Percentiles rank a stretch among this genome's conserved stretches.
phyloP scores from a whole-genome alignment of 1,140 invertebrate species.

The Drosophila orosa region DNA sequence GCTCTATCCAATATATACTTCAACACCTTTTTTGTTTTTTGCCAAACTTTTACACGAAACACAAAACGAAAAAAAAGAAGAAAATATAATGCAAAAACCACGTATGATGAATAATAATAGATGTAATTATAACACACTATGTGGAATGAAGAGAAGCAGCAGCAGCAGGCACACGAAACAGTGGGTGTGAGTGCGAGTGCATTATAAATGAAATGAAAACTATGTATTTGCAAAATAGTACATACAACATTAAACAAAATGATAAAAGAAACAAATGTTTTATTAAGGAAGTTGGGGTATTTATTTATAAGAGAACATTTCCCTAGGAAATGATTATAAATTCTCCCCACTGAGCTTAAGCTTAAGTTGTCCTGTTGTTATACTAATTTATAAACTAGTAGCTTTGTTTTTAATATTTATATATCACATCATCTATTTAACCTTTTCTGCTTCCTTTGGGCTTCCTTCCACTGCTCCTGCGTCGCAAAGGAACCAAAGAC shows the following conservation, averaged over 20 bases:
- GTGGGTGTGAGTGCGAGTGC: slow-evolving; percentile 32
- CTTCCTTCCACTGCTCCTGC: neutral
- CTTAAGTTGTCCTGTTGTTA: neutral
- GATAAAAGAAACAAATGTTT: slow-evolving; percentile 40
- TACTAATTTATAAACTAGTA: too few relatives aligned
- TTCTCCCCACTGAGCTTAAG: too few relatives aligned
- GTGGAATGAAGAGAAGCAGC: slow-evolving; percentile 28
- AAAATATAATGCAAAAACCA: slow-evolving; percentile 33
- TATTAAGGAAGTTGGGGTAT: neutral
- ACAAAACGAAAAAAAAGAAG: slow-evolving; percentile 34
- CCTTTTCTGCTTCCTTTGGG: slow-evolving; percentile 1
- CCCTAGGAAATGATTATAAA: too few relatives aligned
- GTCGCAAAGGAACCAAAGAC: slow-evolving; percentile 75
- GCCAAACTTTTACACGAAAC: slow-evolving; percentile 35
- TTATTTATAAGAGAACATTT: too few relatives aligned
- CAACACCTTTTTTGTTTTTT: slow-evolving; percentile 35
- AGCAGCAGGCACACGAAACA: slow-evolving; percentile 45
- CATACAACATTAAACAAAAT: slow-evolving; percentile 77
- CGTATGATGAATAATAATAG: slow-evolving; percentile 57
- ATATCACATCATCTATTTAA: slow-evolving; percentile 5
- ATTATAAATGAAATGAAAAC: slow-evolving; percentile 68
- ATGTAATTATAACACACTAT: slow-evolving; percentile 51
- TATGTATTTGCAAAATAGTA: slow-evolving; percentile 77
- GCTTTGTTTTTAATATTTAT: neutral
- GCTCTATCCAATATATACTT: slow-evolving; percentile 47